phyloP scores from a whole-genome alignment of 2,888 invertebrate genomes.

The Gandaritis pyraliata region DNA sequence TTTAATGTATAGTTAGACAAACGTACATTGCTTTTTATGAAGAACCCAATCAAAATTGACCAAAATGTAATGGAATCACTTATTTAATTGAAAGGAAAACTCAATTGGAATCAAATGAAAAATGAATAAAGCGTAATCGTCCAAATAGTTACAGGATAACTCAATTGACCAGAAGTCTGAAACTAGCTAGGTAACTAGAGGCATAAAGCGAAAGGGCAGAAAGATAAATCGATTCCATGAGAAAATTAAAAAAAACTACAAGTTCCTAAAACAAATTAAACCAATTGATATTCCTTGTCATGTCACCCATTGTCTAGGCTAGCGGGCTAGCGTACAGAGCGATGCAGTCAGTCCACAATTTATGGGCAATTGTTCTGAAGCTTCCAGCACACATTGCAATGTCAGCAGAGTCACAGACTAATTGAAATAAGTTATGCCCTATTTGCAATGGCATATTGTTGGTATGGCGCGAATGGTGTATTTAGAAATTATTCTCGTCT shows the following conservation, averaged over 20 bases:
- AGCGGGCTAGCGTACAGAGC: constrained; percentile 1
- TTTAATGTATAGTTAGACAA: too few relatives aligned
- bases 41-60: constrained; percentile 1
- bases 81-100: not conserved
- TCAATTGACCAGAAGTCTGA: too few relatives aligned
- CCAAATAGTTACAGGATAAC: too few relatives aligned
- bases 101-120: too few relatives aligned
- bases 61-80: too few relatives aligned
- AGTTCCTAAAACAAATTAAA: constrained; percentile 6
- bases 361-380: constrained; percentile 40
- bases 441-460: constrained; percentile 13
- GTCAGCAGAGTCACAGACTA: constrained; percentile 12
- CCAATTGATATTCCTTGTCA: constrained; percentile 19
- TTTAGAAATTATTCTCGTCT: constrained; percentile 1
- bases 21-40: too few relatives aligned
- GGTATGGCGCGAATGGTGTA: constrained; percentile 1
- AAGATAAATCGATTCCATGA: not conserved
- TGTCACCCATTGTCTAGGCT: constrained; percentile 18
- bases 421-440: constrained; percentile 25
- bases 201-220: not conserved
- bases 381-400: constrained; percentile 17
- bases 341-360: constrained; percentile 22
- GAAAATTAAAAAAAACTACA: not conserved
- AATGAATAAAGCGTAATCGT: too few relatives aligned
- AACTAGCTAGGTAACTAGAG: too few relatives aligned